Evolutionary conservation across 2,797 vertebrate species (phyloP).

Genomic region (Masticophis lateralis): DNA sequence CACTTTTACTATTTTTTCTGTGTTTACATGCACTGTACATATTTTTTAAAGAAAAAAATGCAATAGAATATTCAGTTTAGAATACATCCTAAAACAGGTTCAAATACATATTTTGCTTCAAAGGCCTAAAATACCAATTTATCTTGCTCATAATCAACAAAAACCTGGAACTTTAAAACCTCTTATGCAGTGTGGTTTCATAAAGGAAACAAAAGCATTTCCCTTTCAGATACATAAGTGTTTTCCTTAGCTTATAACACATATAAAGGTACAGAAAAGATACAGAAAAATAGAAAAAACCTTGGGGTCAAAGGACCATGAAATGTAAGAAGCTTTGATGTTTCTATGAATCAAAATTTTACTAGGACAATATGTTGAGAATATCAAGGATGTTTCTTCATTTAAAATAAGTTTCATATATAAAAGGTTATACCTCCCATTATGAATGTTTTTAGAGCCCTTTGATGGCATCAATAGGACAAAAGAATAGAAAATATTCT

Average conservation of each 20-base stretch:
- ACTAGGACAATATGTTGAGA: neutral
- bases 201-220: neutral
- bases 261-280: neutral
- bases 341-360: neutral
- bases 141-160: neutral
- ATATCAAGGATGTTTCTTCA: neutral
- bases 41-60: neutral
- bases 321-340: neutral
- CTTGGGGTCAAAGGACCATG: neutral
- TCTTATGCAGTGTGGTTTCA: neutral
- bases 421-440: neutral
- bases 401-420: neutral
- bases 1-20: neutral
- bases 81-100: neutral
- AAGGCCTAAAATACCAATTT: neutral
- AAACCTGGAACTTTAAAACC: neutral
- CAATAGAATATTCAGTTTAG: neutral
- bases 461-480: neutral
- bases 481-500: neutral
- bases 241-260: neutral
- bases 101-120: neutral
- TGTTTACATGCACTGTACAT: neutral
- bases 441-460: neutral
- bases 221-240: neutral
- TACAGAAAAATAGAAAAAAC: neutral